Percentiles rank a stretch among this genome's conserved stretches.
phyloP scores from a whole-genome alignment of 1,140 invertebrate species.

The Linepithema humile region DNA sequence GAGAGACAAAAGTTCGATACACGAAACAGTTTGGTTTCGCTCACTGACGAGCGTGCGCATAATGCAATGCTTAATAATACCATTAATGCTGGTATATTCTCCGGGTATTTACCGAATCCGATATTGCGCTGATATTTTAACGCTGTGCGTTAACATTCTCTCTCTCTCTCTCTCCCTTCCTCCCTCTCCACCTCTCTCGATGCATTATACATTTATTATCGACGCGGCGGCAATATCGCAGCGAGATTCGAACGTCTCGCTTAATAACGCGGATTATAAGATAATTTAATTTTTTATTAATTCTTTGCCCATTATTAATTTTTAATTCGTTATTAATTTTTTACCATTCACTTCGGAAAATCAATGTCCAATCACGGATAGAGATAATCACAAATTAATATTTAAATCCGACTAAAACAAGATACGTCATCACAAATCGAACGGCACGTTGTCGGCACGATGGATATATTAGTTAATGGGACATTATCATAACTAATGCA shows the following conservation, averaged over 20 bases:
- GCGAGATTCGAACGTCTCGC: not conserved
- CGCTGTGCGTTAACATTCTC: not conserved
- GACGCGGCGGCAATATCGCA: not conserved
- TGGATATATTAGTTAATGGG: conserved; percentile 33
- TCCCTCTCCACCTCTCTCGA: not conserved
- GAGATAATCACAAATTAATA: not conserved
- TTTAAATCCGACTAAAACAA: not conserved
- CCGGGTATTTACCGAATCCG: conserved; percentile 3
- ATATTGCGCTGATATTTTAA: conserved; percentile 25
- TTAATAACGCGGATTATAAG: conserved; percentile 12
- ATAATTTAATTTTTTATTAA: conserved; percentile 21
- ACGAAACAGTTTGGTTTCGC: not conserved
- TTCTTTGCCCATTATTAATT: not conserved
- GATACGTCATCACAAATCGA: not conserved
- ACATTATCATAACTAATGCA: conserved; percentile 18
- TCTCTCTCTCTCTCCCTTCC: not conserved
- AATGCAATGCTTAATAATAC: conserved; percentile 1
- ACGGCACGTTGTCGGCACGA: not conserved
- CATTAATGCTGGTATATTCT: not conserved
- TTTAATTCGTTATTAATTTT: not conserved
- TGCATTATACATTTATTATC: conserved; percentile 21
- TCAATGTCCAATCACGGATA: not conserved
- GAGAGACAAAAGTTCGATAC: not conserved
- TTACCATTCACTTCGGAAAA: not conserved
- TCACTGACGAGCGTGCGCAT: not conserved